Conservation (phyloP, 2,888 invertebrate species). For the Colostygia pectinataria region DNA sequence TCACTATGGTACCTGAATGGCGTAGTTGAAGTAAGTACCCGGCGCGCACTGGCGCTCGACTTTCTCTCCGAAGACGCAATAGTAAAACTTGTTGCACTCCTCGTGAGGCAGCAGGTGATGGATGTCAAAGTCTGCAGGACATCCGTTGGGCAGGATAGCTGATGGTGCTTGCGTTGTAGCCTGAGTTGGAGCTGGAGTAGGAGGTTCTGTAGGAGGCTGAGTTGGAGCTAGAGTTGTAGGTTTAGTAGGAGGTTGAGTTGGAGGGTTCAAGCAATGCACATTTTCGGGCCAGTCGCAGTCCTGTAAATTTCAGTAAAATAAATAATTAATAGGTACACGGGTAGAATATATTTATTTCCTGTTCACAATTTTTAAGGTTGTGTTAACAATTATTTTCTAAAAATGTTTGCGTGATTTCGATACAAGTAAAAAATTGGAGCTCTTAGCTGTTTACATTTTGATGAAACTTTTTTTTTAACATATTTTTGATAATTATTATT, state of each 20-base stretch:
- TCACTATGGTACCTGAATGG: conserved; percentile 42
- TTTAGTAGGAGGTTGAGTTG: too few relatives aligned
- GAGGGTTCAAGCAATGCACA: background rate
- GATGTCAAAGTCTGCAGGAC: conserved; percentile 35
- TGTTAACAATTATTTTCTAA: too few relatives aligned
- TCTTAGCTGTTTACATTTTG: background rate
- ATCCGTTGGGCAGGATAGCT: conserved; percentile 13
- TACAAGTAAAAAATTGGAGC: too few relatives aligned
- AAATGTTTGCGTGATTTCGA: too few relatives aligned
- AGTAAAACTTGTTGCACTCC: conserved; percentile 48
- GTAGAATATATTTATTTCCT: too few relatives aligned
- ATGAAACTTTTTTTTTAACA: background rate
- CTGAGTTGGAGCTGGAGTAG: background rate
- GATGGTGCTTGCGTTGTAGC: conserved; percentile 12
- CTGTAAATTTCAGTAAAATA: background rate
- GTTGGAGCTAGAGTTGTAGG: background rate
- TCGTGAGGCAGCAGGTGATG: conserved; percentile 47
- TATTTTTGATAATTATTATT: too few relatives aligned
- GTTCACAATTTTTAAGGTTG: too few relatives aligned
- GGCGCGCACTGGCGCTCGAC: conserved; percentile 36
- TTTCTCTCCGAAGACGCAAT: conserved; percentile 45
- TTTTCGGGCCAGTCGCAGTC: background rate
- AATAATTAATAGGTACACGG: background rate
- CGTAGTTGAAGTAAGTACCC: conserved; percentile 40
- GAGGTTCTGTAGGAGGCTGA: background rate